Evolutionary conservation across 2,113 vertebrate genomes (phyloP), one percentile per base, ranked within the genome.

Genomic region (Dipodomys spectabilis): DNA sequence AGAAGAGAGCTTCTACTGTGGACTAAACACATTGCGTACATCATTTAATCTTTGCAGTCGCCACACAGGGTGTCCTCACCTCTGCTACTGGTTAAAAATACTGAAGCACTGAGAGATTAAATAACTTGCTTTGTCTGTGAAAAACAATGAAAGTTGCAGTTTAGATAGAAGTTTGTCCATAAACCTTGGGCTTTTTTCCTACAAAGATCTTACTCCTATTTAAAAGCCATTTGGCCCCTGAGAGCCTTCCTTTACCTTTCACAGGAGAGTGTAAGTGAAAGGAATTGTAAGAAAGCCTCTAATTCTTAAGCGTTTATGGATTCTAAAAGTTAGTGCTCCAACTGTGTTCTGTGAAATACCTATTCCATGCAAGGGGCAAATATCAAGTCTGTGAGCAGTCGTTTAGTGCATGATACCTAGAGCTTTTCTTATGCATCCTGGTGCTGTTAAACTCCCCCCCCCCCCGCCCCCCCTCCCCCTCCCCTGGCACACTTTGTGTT

Each of bases 301-400:
- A 57, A 57, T 57, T 18, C 53, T 13, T 57, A 57, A 78, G 53
- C 88, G 69, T 82, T 65, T 84, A 30, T 1, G n/a, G 27, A 44
- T 57, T 80, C 64, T 86, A 62, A 81, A 71, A 80, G 45, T 68
- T n/a, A 68, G 10, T 77, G 39, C 88, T 89, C 79, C 72, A 45
- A 12, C 19, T 64, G 53, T 86, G 44, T 77, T 83, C 53, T 77
- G 0, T 65, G 71, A 80, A 83, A 86, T 30, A 20, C 15, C 78
- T 49, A 79, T 27, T 82, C 13, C 27, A 27, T 28, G 12, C 11
- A 78, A 45, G 69, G 67, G 23, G 12, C 15, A 44, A 57, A 16
- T 57, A 57, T 57, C 53, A 57, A 57, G 53, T 71, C 35, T 64
- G 2, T 32, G 68, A 30, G 86, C 27, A 28, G 25, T 45, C 83